These are phyloP conservation scores for Drosophila ironensis DNA, from an alignment of 1,140 invertebrate species.

Conservation along the genomic window DNA sequence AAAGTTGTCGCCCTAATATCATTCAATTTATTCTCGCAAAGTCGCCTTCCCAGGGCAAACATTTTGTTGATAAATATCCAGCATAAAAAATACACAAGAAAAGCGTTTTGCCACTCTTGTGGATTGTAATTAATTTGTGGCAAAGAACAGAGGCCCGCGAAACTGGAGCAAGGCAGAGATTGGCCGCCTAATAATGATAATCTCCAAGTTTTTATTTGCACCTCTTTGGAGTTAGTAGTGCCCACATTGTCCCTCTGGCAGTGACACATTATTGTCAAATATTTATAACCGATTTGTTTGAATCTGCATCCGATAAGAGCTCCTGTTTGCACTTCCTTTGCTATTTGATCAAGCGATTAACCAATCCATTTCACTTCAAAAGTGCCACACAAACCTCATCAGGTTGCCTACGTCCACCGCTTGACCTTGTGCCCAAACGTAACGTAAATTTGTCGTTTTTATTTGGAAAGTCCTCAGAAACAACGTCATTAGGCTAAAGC, in stretches of 20 bases:
- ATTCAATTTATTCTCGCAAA: constrained; percentile 71
- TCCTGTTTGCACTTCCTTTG: no score
- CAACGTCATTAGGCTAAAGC: constrained; percentile 37
- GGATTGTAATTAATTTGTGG: constrained; percentile 75
- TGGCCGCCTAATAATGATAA: constrained; percentile 67
- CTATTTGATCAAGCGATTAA: background rate
- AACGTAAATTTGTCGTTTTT: constrained; percentile 32
- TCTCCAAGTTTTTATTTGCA: constrained; percentile 64
- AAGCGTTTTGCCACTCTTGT: constrained; percentile 74
- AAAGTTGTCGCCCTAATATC: constrained; percentile 78
- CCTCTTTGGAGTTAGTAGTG: constrained; percentile 21
- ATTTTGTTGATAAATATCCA: constrained; percentile 73
- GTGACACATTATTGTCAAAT: constrained; percentile 1
- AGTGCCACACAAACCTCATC: background rate
- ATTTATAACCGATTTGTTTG: constrained; percentile 7
- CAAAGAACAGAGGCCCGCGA: constrained; percentile 23
- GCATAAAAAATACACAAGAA: constrained; percentile 68
- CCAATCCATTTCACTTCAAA: constrained; percentile 16
- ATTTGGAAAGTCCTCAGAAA: background rate
- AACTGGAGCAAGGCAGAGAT: constrained; percentile 65
- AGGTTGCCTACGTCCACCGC: background rate
- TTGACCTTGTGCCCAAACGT: constrained; percentile 8
- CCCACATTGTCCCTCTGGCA: constrained; percentile 19
- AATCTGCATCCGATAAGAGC: no score
- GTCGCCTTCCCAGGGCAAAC: constrained; percentile 54